A percentile compares a stretch with the other conserved stretches of the same genome.
Conservation (phyloP, 2,888 invertebrate species). For the Hypomecis atomaria region DNA sequence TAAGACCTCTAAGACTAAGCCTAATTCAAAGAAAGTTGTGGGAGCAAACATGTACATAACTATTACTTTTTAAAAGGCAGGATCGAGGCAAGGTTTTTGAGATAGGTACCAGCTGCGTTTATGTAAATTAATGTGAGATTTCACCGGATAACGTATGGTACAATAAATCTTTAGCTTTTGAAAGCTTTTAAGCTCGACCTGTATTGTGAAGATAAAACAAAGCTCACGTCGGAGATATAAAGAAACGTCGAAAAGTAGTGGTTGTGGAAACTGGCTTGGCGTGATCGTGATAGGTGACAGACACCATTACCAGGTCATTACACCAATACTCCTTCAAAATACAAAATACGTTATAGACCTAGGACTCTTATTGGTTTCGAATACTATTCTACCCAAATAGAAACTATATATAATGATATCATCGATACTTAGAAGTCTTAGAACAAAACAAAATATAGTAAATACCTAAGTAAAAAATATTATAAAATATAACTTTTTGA, state of each 20-base stretch:
- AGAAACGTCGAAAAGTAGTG: slow-evolving; percentile 37
- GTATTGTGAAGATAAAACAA: slow-evolving; percentile 30
- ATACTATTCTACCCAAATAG: background rate
- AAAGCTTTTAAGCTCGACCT: slow-evolving; percentile 23
- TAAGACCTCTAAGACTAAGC: too few species aligned
- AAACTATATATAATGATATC: too few species aligned
- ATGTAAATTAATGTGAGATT: too few species aligned
- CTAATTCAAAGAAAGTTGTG: too few species aligned
- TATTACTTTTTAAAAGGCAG: too few species aligned
- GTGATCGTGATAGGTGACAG: slow-evolving; percentile 42
- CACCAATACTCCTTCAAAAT: slow-evolving; percentile 9
- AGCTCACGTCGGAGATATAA: slow-evolving; percentile 29
- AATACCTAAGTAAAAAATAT: too few species aligned
- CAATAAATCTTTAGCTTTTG: slow-evolving; percentile 16
- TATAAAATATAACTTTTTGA: too few species aligned
- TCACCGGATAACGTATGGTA: background rate
- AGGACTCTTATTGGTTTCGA: background rate
- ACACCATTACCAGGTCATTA: slow-evolving; percentile 35
- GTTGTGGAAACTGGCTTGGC: slow-evolving; percentile 36
- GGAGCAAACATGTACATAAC: too few species aligned
- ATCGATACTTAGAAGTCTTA: too few species aligned
- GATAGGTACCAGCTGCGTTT: too few species aligned
- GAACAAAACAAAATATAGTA: too few species aligned
- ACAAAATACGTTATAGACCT: background rate
- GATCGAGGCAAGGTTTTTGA: too few species aligned